phyloP scores from a whole-genome alignment of 2,888 invertebrate species.

The Matsumyia berberina region DNA sequence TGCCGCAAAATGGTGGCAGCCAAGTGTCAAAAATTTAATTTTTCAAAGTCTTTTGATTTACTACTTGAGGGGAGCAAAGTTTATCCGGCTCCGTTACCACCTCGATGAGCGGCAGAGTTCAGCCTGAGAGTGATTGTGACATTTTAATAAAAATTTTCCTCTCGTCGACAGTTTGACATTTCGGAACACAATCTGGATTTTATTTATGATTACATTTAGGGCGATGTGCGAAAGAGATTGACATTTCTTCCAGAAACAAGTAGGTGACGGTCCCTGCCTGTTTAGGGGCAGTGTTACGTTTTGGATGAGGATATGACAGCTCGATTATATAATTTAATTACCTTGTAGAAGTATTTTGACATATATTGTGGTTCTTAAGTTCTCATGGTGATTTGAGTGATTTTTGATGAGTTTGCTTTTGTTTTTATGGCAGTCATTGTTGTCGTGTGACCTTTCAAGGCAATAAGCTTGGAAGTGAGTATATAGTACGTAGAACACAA shows the following conservation, averaged over 20 bases:
- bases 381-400: background rate
- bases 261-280: background rate
- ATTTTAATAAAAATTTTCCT: conserved; percentile 23
- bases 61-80: background rate
- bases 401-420: background rate
- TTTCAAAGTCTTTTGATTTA: conserved; percentile 47
- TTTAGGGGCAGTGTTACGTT: background rate
- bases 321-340: background rate
- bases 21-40: conserved; percentile 52
- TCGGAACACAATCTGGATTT: conserved; percentile 15
- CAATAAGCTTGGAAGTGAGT: too few relatives aligned
- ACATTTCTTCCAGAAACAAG: background rate
- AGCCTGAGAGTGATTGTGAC: background rate
- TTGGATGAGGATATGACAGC: conserved; percentile 2
- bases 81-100: background rate
- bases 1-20: conserved; percentile 12
- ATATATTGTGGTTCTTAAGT: background rate
- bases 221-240: background rate
- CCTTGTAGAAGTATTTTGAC: too few relatives aligned
- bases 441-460: too few relatives aligned
- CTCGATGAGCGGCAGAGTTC: conserved; percentile 12
- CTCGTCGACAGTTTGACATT: conserved; percentile 21
- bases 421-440: too few relatives aligned
- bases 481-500: too few relatives aligned
- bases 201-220: conserved; percentile 1